Percentiles rank a stretch among this genome's conserved stretches.
These are phyloP conservation scores for Aplodontia rufa DNA, from an alignment of 2,113 vertebrate genomes.

Conservation along the genomic window DNA sequence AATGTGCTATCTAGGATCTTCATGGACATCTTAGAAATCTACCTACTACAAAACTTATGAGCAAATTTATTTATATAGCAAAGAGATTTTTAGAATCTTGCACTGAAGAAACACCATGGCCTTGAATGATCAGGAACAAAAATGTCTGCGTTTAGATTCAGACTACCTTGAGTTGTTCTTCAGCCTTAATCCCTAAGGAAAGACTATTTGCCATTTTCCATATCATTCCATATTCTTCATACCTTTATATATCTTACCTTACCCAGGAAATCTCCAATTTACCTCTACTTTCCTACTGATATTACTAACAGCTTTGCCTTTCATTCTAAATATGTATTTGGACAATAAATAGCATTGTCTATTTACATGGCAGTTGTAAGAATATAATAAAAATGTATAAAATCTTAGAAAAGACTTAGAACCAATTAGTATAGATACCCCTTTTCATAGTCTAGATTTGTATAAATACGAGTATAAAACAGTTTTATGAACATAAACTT, in stretches of 20 bases:
- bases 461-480: not conserved
- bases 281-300: not conserved
- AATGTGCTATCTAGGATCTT: not conserved
- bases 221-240: not conserved
- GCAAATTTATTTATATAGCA: not conserved
- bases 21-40: not conserved
- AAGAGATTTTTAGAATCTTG: not conserved
- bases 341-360: not conserved
- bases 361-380: not conserved
- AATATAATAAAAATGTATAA: not conserved
- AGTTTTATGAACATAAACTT: not conserved
- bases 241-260: not conserved
- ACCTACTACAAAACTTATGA: not conserved
- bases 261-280: not conserved
- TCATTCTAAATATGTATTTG: not conserved
- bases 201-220: not conserved
- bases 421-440: not conserved
- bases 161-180: not conserved
- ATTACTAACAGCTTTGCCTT: not conserved
- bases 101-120: not conserved
- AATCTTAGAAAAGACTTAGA: not conserved
- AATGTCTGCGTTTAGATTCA: not conserved
- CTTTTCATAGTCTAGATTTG: not conserved
- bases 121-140: not conserved
- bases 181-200: not conserved